These are phyloP conservation scores for Neodiprion pinetum DNA, from an alignment of 1,140 invertebrate genomes.

Conservation along the genomic window DNA sequence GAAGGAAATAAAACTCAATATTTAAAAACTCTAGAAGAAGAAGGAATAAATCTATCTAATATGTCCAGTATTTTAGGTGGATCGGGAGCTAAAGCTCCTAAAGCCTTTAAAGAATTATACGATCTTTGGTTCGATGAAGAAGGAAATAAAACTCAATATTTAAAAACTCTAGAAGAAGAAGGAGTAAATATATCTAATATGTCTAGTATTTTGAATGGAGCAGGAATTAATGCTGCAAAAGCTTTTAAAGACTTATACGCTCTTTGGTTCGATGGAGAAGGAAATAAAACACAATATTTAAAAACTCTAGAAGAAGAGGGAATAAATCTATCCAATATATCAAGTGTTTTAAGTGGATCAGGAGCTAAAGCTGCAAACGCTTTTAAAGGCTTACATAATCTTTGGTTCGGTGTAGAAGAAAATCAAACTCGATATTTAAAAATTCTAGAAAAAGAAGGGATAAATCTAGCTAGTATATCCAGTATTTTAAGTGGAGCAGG, in stretches of 20 bases:
- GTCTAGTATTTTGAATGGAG: slow-evolving; percentile 29
- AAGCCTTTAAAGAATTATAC: slow-evolving; percentile 35
- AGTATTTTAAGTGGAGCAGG: slow-evolving; percentile 30
- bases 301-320: slow-evolving; percentile 32
- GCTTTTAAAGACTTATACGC: slow-evolving; percentile 33
- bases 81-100: slow-evolving; percentile 24
- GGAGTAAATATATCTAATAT: slow-evolving; percentile 30
- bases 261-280: slow-evolving; percentile 35
- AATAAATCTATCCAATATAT: slow-evolving; percentile 34
- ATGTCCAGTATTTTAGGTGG: slow-evolving; percentile 37
- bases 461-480: slow-evolving; percentile 25
- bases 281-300: slow-evolving; percentile 38
- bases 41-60: slow-evolving; percentile 30
- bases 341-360: slow-evolving; percentile 35
- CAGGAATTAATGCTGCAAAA: slow-evolving; percentile 33
- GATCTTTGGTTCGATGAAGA: slow-evolving; percentile 39
- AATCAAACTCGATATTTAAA: slow-evolving; percentile 36
- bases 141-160: slow-evolving; percentile 34
- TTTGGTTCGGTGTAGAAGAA: slow-evolving; percentile 33
- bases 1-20: slow-evolving; percentile 36
- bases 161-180: slow-evolving; percentile 32
- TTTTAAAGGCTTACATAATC: slow-evolving; percentile 34
- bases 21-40: slow-evolving; percentile 29
- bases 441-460: slow-evolving; percentile 28
- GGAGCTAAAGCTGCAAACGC: slow-evolving; percentile 29